phyloP scores from a whole-genome alignment of 2,888 invertebrate genomes.

The Tipula lateralis region DNA sequence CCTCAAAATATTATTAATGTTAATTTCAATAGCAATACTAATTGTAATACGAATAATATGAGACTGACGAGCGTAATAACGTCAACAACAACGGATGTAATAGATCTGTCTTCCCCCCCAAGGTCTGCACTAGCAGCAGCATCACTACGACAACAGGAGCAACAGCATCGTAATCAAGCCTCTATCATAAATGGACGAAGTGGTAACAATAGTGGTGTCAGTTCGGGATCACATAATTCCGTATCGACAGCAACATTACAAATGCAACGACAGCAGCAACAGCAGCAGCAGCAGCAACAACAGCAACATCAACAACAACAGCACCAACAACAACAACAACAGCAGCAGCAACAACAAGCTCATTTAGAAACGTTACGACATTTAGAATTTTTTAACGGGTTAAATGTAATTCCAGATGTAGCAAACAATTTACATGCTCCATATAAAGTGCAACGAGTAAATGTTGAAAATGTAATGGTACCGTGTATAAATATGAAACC shows the following conservation, averaged over 20 bases:
- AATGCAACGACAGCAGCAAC: constrained; percentile 31
- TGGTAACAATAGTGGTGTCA: constrained; percentile 32
- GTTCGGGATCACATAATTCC: constrained; percentile 33
- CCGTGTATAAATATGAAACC: constrained; percentile 85
- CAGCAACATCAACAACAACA: constrained; percentile 39
- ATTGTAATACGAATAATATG: constrained; percentile 26
- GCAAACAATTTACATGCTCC: constrained; percentile 63
- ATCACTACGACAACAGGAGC: constrained; percentile 40
- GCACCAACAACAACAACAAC: constrained; percentile 36
- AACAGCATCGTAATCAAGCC: background rate
- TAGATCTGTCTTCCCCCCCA: constrained; percentile 53
- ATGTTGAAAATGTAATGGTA: constrained; percentile 74
- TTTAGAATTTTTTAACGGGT: constrained; percentile 35
- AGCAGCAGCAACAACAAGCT: constrained; percentile 33
- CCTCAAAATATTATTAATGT: background rate
- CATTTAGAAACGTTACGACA: constrained; percentile 41
- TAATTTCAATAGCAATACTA: constrained; percentile 26
- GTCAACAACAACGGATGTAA: constrained; percentile 48
- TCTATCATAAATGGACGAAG: constrained; percentile 33
- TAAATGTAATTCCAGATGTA: constrained; percentile 68
- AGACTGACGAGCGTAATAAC: constrained; percentile 34
- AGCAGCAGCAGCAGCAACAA: constrained; percentile 40
- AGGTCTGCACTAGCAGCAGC: constrained; percentile 47
- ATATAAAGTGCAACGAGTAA: constrained; percentile 75
- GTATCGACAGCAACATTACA: constrained; percentile 12